Conservation (phyloP, 2,797 vertebrate species). For the Thamnophis elegans region DNA sequence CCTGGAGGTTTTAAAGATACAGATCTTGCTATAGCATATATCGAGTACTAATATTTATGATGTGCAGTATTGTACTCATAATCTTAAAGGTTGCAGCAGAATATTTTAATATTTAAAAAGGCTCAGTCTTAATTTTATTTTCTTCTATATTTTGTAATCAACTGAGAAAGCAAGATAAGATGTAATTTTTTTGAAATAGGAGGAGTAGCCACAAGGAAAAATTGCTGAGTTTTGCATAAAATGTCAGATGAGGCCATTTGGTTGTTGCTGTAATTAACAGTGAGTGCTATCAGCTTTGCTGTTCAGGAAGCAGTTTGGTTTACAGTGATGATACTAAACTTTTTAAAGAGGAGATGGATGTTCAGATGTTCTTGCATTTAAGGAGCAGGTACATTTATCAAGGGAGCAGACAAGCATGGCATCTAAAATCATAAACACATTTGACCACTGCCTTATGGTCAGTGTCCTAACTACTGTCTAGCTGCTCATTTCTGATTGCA, state of each 20-base stretch:
- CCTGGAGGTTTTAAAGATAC: background rate
- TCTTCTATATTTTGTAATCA: background rate
- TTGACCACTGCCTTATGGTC: background rate
- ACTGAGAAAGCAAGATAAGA: background rate
- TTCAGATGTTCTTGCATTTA: constrained; percentile 46
- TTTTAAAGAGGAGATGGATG: constrained; percentile 39
- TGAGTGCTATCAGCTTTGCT: constrained; percentile 54
- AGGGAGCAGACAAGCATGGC: constrained; percentile 4
- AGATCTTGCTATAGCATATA: background rate
- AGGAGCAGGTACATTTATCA: constrained; percentile 51
- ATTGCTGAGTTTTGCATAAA: constrained; percentile 40
- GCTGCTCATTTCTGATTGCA: constrained; percentile 37
- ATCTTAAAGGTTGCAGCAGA: background rate
- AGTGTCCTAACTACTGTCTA: background rate
- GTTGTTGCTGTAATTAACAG: constrained; percentile 60
- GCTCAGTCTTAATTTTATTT: background rate
- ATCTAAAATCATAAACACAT: background rate
- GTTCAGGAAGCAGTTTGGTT: constrained; percentile 56
- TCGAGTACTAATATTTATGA: constrained; percentile 11
- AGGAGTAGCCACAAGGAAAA: background rate
- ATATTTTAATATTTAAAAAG: background rate
- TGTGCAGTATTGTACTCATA: background rate
- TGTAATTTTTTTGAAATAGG: constrained; percentile 20
- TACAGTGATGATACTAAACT: constrained; percentile 39
- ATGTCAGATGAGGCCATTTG: constrained; percentile 57